A percentile compares a stretch with the other conserved stretches of the same genome.
Conservation (phyloP, 1,140 invertebrate genomes). For the Calliphora vicina region DNA sequence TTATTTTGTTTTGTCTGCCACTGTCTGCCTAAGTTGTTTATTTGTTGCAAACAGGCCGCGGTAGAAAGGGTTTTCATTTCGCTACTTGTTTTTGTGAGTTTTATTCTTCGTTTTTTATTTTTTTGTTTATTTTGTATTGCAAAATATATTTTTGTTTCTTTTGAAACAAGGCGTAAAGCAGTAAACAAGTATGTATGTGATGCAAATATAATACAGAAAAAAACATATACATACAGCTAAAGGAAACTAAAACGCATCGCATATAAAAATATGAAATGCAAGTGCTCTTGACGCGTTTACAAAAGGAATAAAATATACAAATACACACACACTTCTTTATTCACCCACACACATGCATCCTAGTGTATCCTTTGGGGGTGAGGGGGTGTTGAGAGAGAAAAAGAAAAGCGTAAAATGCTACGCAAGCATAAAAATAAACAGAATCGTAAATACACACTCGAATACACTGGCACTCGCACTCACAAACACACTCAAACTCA, state of each 20-base stretch:
- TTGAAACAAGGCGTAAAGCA: background rate
- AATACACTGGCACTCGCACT: too few species aligned
- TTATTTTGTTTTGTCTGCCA: background rate
- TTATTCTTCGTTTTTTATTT: background rate
- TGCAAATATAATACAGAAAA: background rate
- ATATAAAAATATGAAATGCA: background rate
- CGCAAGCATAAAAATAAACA: constrained; percentile 1
- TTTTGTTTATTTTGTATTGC: background rate
- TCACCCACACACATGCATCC: background rate
- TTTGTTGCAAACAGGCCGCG: background rate
- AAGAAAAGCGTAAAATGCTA: background rate
- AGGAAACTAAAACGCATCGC: background rate
- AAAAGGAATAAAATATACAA: background rate
- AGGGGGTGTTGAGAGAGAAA: background rate
- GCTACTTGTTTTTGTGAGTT: background rate
- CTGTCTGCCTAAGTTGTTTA: background rate
- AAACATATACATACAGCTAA: background rate
- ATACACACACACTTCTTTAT: background rate
- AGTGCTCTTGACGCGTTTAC: constrained; percentile 15
- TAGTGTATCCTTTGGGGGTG: background rate
- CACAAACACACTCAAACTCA: too few species aligned
- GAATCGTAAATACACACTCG: background rate
- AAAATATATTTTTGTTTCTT: constrained; percentile 2
- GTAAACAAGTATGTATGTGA: background rate
- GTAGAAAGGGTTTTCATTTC: background rate